These are phyloP conservation scores for Chroicocephalus ridibundus DNA, from an alignment of 2,113 vertebrate genomes.

Conservation along the genomic window DNA sequence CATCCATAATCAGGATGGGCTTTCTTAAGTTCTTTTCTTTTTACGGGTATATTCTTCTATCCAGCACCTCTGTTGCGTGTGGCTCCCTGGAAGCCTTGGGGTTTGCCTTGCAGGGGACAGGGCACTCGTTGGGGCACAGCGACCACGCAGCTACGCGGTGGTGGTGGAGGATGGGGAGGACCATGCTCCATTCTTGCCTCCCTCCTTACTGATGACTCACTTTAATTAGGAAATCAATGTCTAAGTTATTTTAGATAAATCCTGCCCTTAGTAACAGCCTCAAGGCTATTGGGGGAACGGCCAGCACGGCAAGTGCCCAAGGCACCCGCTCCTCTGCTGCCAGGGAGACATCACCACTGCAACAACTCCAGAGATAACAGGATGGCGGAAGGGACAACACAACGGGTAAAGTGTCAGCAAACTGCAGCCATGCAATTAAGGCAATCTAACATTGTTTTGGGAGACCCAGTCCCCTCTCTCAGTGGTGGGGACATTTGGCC, in stretches of 20 bases:
- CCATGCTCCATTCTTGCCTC: not conserved
- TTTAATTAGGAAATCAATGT: not conserved
- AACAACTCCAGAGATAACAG: not conserved
- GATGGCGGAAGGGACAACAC: not conserved
- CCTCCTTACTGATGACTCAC: not conserved
- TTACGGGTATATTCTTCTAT: not conserved
- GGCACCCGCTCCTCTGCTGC: not conserved
- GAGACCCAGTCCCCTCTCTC: not conserved
- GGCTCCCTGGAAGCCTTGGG: not conserved
- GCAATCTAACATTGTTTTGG: accelerated
- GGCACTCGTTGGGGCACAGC: accelerated
- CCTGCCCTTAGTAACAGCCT: not conserved
- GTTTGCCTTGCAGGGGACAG: not conserved
- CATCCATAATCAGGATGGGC: not conserved
- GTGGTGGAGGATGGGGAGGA: not conserved
- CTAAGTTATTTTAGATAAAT: not conserved
- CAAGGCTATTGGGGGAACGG: not conserved
- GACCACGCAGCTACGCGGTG: accelerated
- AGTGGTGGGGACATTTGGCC: not conserved
- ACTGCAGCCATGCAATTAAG: not conserved
- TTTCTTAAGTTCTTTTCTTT: not conserved
- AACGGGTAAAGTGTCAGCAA: not conserved
- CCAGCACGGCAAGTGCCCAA: not conserved
- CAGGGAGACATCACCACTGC: accelerated
- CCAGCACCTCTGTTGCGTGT: accelerated